phyloP scores from a whole-genome alignment of 2,797 vertebrate species.

The Eremophila alpestris region DNA sequence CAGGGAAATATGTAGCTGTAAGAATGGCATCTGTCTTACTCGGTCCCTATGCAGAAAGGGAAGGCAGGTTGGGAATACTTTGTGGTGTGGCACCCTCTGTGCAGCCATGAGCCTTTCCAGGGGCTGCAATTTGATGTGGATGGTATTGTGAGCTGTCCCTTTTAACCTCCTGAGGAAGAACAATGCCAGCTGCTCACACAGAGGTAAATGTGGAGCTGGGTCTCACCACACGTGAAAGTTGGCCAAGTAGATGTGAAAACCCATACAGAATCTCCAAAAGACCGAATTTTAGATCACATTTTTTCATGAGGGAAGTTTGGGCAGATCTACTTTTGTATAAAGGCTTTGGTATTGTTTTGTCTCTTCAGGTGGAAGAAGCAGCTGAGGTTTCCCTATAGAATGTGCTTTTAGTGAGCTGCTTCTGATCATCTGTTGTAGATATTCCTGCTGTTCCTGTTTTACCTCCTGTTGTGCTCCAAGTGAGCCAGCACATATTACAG shows the following conservation, averaged over 20 bases:
- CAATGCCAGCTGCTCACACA: not conserved
- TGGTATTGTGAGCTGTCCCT: not conserved
- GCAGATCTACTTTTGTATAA: not conserved
- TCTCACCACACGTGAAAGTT: not conserved
- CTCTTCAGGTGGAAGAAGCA: not conserved
- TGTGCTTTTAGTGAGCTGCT: not conserved
- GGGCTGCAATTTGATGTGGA: not conserved
- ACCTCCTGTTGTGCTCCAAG: not conserved
- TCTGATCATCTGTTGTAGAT: not conserved
- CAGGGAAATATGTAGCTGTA: not conserved
- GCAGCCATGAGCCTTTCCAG: not conserved
- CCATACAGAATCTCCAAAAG: not conserved
- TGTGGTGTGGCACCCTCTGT: not conserved
- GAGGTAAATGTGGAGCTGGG: not conserved
- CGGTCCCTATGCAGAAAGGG: fast-evolving
- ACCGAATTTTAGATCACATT: not conserved
- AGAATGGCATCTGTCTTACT: not conserved
- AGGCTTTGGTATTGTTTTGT: not conserved
- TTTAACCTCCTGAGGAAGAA: not conserved
- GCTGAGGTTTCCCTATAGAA: not conserved
- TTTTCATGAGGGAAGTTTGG: not conserved
- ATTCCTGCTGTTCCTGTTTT: not conserved
- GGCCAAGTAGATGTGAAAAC: not conserved
- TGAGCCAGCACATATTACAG: not conserved
- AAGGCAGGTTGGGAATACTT: not conserved